Percentiles rank a stretch among this genome's conserved stretches.
phyloP scores from a whole-genome alignment of 2,113 vertebrate species.

The Grammomys surdaster region DNA sequence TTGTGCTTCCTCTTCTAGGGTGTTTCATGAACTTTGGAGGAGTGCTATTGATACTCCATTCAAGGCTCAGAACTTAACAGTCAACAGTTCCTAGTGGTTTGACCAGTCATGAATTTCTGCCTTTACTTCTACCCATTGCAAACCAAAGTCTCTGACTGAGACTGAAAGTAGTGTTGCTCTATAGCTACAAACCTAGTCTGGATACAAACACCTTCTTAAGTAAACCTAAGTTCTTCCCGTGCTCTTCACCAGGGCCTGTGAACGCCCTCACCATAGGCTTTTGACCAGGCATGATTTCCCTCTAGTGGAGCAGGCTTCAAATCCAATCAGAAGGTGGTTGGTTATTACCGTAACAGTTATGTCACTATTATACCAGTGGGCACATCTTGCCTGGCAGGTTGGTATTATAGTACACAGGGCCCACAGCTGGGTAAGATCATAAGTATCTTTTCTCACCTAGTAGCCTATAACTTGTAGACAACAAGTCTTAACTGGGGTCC shows the following conservation, averaged over 20 bases:
- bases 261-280: not conserved
- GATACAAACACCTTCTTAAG: not conserved
- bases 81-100: not conserved
- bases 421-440: not conserved
- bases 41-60: not conserved
- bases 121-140: not conserved
- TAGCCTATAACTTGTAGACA: no score
- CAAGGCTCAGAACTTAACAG: not conserved
- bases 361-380: not conserved
- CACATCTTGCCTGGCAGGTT: not conserved
- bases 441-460: not conserved
- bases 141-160: not conserved
- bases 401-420: not conserved
- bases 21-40: not conserved
- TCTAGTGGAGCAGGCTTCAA: not conserved
- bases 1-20: not conserved
- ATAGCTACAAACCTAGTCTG: not conserved
- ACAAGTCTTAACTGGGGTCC: not conserved
- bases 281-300: not conserved
- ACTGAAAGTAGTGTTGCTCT: not conserved
- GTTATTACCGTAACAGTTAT: not conserved
- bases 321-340: not conserved
- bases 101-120: not conserved
- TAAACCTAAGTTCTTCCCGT: not conserved
- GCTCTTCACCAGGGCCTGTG: not conserved